phyloP scores from a whole-genome alignment of 64 coral and sea anemone genomes.

The Astreopora myriophthalma region DNA sequence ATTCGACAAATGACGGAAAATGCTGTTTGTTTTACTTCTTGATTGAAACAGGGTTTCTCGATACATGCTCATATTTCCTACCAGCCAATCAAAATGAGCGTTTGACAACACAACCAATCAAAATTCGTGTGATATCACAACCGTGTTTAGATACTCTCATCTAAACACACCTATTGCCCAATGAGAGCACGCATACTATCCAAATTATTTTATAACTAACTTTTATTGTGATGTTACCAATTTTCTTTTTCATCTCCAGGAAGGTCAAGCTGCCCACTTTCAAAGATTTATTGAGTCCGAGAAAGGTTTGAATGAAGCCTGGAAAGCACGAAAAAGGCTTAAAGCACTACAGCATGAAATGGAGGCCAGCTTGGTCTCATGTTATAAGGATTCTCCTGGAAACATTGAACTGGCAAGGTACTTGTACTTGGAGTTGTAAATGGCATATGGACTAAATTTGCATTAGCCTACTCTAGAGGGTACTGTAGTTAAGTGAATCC shows the following conservation, averaged over 20 bases:
- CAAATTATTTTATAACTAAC: background rate
- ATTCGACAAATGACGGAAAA: no score
- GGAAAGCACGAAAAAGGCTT: constrained; percentile 64
- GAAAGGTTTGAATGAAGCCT: constrained; percentile 74
- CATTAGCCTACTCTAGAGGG: no score
- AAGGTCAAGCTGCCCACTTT: constrained; percentile 91
- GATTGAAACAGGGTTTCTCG: no score
- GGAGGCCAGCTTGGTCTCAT: constrained; percentile 44
- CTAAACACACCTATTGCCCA: no score
- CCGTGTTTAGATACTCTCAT: no score
- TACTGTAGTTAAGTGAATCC: no score
- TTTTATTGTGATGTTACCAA: background rate
- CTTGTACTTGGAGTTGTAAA: background rate
- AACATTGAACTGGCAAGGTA: constrained; percentile 79
- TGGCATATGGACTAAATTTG: background rate
- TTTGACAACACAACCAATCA: no score
- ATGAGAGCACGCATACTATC: no score
- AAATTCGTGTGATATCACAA: no score
- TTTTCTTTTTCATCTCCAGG: constrained; percentile 11
- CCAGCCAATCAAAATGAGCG: no score
- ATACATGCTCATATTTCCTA: no score
- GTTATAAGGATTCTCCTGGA: constrained; percentile 65
- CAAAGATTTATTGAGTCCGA: constrained; percentile 74
- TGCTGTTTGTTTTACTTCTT: no score
- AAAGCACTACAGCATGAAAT: constrained; percentile 71